Base-by-base conservation (phyloP, 2,113 vertebrate genomes). In the Emydura subglobosa region DNA sequence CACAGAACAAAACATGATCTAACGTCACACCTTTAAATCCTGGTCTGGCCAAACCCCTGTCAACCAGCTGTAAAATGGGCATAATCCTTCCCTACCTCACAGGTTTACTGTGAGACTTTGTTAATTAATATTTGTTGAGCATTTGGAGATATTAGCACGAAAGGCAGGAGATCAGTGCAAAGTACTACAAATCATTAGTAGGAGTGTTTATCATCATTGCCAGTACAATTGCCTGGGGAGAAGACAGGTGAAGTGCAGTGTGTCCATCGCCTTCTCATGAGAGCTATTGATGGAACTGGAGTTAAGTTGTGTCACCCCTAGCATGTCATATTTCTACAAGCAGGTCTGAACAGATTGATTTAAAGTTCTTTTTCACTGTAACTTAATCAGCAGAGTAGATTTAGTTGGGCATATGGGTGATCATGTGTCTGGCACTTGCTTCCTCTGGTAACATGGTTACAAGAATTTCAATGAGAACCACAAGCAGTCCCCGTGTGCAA, bases 331-430 rank as follows among this genome's bases (percentile, higher is more conserved):
- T 91, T 81, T 79, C 94, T 82, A 82, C 59, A 24, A 93, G 94
- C 93, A 94, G 95, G 89, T 96, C 95, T 54, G 93, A 97, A 95
- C 94, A 96, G 97, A 97, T 95, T 97, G 96, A 97, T 97, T 97
- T 97, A 93, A 82, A 90, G 96, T 92, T 94, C 90, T 96, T 91
- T 96, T 97, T 95, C 95, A 92, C 93, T 0, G 0, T 96, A 97
- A 96, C 94, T 96, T 87, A 95, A 97, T 96, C 96, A 95, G 86
- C 95, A 86, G 95, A 97, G 94, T 86, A 96, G 94, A 91, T 96
- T 96, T 95, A 91, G 81, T 74, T 1, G 53, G 94, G 92, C 97
- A 95, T 96, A 96, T 96, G 96, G 97, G 91, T 83, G 94, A 91
- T 96, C 95, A 86, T 92, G 96, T 88, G 93, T 90, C 95, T 97